Evolutionary conservation across 2,113 vertebrate species (phyloP).

Genomic region (Protobothrops mucrosquamatus): DNA sequence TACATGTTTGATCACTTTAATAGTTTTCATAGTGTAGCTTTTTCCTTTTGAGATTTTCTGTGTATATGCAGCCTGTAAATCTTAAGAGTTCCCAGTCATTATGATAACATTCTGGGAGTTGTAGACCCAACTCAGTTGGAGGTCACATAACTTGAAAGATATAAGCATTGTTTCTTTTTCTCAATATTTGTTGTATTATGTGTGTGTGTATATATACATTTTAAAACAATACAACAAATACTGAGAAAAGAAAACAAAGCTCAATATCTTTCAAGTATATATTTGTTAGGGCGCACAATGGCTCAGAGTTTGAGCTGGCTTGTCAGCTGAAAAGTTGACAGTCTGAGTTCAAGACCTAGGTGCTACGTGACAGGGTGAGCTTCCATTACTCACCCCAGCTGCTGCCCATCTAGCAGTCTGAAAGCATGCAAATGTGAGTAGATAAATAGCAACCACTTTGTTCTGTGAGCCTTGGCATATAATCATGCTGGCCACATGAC

Average conservation of each 20-base stretch:
- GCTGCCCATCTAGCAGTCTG: neutral
- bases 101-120: neutral
- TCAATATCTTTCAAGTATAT: neutral
- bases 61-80: neutral
- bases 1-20: neutral
- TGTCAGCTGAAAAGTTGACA: neutral
- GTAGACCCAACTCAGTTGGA: neutral
- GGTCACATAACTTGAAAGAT: neutral
- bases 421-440: neutral
- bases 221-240: neutral
- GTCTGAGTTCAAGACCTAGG: neutral
- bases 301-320: neutral
- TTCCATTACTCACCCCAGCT: neutral
- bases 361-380: accelerated
- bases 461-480: neutral
- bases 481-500: neutral
- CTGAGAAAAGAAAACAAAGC: neutral
- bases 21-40: neutral
- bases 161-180: neutral
- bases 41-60: neutral
- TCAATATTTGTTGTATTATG: neutral
- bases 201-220: neutral
- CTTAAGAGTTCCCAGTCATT: neutral
- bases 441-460: neutral
- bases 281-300: neutral